Evolutionary conservation across 2,888 invertebrate genomes (phyloP), one percentile per base, ranked within the genome.

Genomic region (Diarsia mendica): DNA sequence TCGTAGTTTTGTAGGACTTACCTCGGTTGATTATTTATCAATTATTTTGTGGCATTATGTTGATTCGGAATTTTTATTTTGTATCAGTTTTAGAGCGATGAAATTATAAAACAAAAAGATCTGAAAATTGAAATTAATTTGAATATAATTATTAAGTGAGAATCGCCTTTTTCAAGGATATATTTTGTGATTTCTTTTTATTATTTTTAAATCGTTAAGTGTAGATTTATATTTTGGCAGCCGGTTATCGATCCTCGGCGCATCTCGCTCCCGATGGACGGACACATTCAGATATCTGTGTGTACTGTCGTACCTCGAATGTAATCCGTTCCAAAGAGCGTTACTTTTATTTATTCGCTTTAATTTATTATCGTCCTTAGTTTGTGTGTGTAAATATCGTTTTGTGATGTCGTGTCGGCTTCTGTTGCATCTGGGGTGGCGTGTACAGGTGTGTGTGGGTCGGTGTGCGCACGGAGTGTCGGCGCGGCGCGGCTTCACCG

Each of bases 261-360:
- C 77, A 49, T 39, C 77, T 77, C 77, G 85, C 77, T 80, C 82
- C 58, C 76, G 75, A 75, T 73, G 87, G 83, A 75, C 88, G 90
- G 91, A 87, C 87, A 85, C 89, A 87, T 89, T 88, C 89, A 80
- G 79, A 80, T 78, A 79, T 67, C 82, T 75, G 82, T 85, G 82
- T 87, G 88, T 88, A 87, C 87, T 78, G 82, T 79, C 85, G 91
- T 91, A 93, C 93, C 92, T 93, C 93, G 93, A 92, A 91, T 91
- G 91, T 90, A 92, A 93, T 92, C 93, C 92, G 94, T 94, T 94
- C 96, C 95, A 95, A 95, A 95, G 95, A 94, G 94, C 94, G 93
- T 84, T 81, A 77, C 48, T 79, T 72, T 92, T 92, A 94, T 95
- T 95, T 95, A 94, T 94, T 95, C 90, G 93, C 93, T 92, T 94